A percentile compares a stretch with the other conserved stretches of the same genome.
phyloP scores from a whole-genome alignment of 2,888 invertebrate species.

The Eupeodes luniger region DNA sequence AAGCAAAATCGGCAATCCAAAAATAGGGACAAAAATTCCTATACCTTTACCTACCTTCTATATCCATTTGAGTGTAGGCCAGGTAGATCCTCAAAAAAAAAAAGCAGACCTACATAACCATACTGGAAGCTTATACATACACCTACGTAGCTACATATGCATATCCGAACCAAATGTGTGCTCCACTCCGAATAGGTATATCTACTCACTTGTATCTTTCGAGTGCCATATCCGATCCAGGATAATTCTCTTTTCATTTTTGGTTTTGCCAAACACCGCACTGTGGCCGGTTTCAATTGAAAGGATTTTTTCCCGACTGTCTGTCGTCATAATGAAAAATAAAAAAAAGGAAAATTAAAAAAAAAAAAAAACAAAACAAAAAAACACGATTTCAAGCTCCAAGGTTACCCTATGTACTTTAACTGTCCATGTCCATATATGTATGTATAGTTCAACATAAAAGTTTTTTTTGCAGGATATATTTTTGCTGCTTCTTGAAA shows the following conservation, averaged over 20 bases:
- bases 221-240: constrained; percentile 73
- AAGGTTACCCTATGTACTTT: constrained; percentile 27
- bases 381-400: constrained; percentile 8
- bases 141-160: constrained; percentile 6
- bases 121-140: background rate
- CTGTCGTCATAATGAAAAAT: constrained; percentile 57
- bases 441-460: background rate
- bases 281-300: constrained; percentile 70
- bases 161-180: constrained; percentile 11
- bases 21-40: constrained; percentile 14
- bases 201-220: constrained; percentile 58
- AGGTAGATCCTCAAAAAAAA: constrained; percentile 62
- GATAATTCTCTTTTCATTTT: constrained; percentile 73
- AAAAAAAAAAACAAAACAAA: background rate
- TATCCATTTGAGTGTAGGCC: constrained; percentile 25
- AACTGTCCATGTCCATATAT: background rate
- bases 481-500: constrained; percentile 44
- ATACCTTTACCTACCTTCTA: background rate
- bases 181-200: constrained; percentile 10
- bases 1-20: constrained; percentile 53
- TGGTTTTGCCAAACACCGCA: constrained; percentile 72
- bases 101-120: constrained; percentile 14
- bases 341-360: constrained; percentile 18
- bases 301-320: constrained; percentile 49
- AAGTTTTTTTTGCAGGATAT: background rate